Evolutionary conservation across 2,113 vertebrate species (phyloP).

Genomic region (Channa argus): DNA sequence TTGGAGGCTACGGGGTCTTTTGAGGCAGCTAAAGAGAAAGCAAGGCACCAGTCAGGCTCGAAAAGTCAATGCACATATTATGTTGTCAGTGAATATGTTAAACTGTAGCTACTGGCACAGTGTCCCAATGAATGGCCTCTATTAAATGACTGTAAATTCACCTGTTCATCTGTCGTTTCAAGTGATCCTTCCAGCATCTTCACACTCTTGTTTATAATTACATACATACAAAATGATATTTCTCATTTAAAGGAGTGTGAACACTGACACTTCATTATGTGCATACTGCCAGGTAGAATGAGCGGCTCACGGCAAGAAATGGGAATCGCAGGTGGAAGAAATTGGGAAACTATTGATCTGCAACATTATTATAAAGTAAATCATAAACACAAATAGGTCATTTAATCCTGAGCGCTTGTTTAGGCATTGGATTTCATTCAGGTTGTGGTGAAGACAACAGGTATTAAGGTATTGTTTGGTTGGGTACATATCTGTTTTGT

Average conservation of each 20-base stretch:
- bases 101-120: conserved; percentile 52
- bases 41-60: conserved; percentile 59
- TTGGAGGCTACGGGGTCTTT: conserved; percentile 75
- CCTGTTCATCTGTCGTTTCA: not conserved
- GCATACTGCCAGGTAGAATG: conserved; percentile 41
- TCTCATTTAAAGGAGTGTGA: conserved; percentile 18
- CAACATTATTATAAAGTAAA: conserved; percentile 85
- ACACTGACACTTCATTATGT: conserved; percentile 46
- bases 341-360: conserved; percentile 87
- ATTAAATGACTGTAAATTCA: conserved; percentile 50
- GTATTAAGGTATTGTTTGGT: conserved; percentile 27
- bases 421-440: conserved; percentile 53
- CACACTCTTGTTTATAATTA: conserved; percentile 51
- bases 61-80: conserved; percentile 74
- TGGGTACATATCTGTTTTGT: conserved; percentile 18
- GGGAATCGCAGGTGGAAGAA: conserved; percentile 71
- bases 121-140: conserved; percentile 44
- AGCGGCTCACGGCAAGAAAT: conserved; percentile 85
- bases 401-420: conserved; percentile 71
- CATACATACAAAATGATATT: conserved; percentile 13
- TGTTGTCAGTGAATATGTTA: conserved; percentile 32
- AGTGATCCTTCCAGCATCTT: conserved; percentile 5
- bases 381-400: conserved; percentile 89
- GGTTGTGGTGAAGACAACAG: conserved; percentile 44
- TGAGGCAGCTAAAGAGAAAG: conserved; percentile 62